Evolutionary conservation across 2,113 vertebrate species (phyloP).

Genomic region (Phaethon lepturus): DNA sequence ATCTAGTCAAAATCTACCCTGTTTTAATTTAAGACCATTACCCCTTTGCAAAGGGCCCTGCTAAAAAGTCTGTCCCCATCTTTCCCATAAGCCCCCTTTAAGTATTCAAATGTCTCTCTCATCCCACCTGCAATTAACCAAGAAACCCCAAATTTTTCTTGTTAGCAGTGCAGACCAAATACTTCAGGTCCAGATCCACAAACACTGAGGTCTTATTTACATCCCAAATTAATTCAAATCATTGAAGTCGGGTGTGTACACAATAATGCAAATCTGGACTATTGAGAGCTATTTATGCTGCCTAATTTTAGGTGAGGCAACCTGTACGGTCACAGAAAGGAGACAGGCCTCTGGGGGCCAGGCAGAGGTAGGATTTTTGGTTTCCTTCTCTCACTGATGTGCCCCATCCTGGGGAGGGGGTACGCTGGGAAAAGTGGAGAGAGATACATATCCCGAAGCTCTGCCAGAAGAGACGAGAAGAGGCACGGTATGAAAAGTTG

Average conservation of each 20-base stretch:
- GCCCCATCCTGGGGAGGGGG: background rate
- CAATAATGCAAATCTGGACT: background rate
- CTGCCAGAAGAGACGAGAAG: background rate
- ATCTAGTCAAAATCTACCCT: no score
- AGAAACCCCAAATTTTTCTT: background rate
- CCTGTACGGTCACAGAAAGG: background rate
- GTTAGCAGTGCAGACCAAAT: background rate
- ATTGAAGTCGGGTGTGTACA: background rate
- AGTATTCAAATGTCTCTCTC: background rate
- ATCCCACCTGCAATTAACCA: background rate
- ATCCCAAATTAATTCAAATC: background rate
- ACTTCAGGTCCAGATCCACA: background rate
- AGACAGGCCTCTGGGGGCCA: rapidly evolving
- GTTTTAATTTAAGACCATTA: no score
- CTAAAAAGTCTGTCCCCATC: no score
- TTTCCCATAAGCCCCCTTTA: no score
- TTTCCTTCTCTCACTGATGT: background rate
- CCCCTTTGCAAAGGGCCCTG: no score
- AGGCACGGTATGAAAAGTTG: background rate
- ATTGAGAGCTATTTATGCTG: background rate
- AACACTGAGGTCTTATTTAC: background rate
- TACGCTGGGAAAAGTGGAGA: background rate
- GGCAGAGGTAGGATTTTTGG: background rate
- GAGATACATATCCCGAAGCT: background rate
- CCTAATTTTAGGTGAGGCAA: background rate